These are phyloP conservation scores for Oryctolagus cuniculus DNA, from an alignment of 2,113 vertebrate species.

Conservation along the genomic window mOryCun1.1 NC_091441.1:34326001-34326500, in stretches of 20 bases:
- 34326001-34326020: not conserved
- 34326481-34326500: no score
- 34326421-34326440: no score
- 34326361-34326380: not conserved
- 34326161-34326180: not conserved
- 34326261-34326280: not conserved
- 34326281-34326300: constrained; percentile 16
- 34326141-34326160: not conserved
- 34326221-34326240: not conserved
- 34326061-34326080: not conserved
- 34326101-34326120: not conserved
- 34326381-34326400: no score
- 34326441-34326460: no score
- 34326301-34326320: no score
- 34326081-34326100: not conserved
- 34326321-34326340: not conserved
- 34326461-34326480: no score
- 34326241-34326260: not conserved
- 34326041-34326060: constrained; percentile 24
- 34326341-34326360: not conserved
- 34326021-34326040: constrained; percentile 32
- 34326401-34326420: no score
- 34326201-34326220: no score
- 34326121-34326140: not conserved
- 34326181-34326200: not conserved